Percentiles rank a stretch among this genome's conserved stretches.
Evolutionary conservation across 2,113 vertebrate species (phyloP).

Genomic region (Laterallus jamaicensis): DNA sequence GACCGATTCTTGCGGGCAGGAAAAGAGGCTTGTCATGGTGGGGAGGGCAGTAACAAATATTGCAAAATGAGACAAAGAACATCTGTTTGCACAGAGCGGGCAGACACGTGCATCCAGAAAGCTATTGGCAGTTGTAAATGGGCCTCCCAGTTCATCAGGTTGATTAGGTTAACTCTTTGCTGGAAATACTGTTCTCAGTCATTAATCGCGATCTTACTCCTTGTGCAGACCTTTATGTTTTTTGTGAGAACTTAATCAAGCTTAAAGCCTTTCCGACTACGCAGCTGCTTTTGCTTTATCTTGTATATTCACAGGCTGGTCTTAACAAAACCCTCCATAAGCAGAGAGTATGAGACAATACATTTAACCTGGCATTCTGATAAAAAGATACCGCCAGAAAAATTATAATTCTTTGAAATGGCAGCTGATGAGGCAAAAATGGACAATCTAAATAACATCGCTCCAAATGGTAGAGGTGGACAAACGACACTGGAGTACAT

Average conservation of each 20-base stretch:
- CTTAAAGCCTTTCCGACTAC: background rate
- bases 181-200: background rate
- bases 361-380: constrained; percentile 6
- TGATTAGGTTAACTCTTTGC: background rate
- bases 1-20: background rate
- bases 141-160: background rate
- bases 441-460: constrained; percentile 47
- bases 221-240: background rate
- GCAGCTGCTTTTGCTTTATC: constrained; percentile 11
- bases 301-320: background rate
- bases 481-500: constrained; percentile 46
- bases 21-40: background rate
- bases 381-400: background rate
- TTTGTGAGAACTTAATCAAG: background rate
- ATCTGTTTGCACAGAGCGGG: background rate
- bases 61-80: background rate
- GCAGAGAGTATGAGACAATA: background rate
- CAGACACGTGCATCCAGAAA: background rate
- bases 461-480: constrained; percentile 56
- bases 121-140: background rate
- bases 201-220: background rate
- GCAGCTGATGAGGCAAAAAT: constrained; percentile 52
- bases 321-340: background rate
- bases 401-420: constrained; percentile 33
- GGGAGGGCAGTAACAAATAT: background rate